These are phyloP conservation scores for Bombyx mandarina DNA, from an alignment of 1,140 invertebrate genomes.

Conservation along the genomic window DNA sequence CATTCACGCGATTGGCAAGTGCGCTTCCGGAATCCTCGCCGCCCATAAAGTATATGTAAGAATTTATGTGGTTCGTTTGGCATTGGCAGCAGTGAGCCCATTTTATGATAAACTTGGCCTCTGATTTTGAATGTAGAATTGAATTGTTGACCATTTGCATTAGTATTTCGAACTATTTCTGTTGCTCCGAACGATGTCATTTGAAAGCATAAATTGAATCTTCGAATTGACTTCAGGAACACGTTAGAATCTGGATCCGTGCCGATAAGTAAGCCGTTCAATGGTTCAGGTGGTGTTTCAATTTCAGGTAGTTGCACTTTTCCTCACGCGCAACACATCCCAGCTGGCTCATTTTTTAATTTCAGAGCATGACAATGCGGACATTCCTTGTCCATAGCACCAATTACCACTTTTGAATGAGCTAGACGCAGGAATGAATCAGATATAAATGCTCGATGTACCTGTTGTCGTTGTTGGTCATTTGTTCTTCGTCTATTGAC, in stretches of 20 bases:
- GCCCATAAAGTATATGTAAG: constrained; percentile 18
- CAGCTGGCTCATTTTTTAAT: too few relatives aligned
- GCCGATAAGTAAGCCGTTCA: constrained; percentile 1
- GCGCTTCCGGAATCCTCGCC: constrained; percentile 13
- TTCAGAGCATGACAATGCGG: too few relatives aligned
- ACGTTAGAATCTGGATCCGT: constrained; percentile 14
- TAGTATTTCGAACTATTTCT: constrained; percentile 16
- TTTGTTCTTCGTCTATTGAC: too few relatives aligned
- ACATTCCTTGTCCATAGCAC: too few relatives aligned
- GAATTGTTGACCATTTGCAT: constrained; percentile 9
- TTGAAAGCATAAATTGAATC: constrained; percentile 15
- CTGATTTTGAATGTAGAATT: constrained; percentile 10
- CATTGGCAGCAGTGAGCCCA: constrained; percentile 20
- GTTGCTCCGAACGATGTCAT: constrained; percentile 17
- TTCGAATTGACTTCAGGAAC: constrained; percentile 18
- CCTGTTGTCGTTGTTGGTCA: too few relatives aligned
- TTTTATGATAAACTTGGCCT: constrained; percentile 2
- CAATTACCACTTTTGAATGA: too few relatives aligned
- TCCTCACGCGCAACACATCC: too few relatives aligned
- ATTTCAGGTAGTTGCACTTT: constrained; percentile 9
- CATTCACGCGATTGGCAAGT: constrained; percentile 20
- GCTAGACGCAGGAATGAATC: constrained; percentile 17
- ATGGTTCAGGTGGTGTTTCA: constrained; percentile 13
- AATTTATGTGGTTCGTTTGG: constrained; percentile 18
- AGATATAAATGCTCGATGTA: too few relatives aligned